A percentile compares a stretch with the other conserved stretches of the same genome.
Evolutionary conservation across 2,888 invertebrate genomes (phyloP).

Genomic region (Pristionchus mayeri): DNA sequence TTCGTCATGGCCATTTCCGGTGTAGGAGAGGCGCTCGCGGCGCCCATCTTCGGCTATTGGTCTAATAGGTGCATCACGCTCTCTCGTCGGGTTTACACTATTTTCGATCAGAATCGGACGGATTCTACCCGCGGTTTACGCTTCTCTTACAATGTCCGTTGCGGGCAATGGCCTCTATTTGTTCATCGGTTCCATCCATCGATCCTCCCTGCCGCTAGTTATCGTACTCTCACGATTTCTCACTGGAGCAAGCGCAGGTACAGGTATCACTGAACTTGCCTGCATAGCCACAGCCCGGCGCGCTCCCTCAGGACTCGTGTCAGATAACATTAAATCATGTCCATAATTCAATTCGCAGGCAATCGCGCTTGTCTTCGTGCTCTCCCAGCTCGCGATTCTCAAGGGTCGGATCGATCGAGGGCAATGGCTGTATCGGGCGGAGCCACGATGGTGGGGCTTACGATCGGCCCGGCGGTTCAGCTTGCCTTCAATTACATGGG

Average conservation of each 20-base stretch:
- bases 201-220: not conserved
- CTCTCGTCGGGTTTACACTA: no score
- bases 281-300: no score
- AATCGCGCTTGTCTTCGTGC: slow-evolving; percentile 59
- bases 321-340: no score
- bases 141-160: not conserved
- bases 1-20: slow-evolving; percentile 57
- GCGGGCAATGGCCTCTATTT: slow-evolving; percentile 22
- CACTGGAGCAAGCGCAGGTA: slow-evolving; percentile 23
- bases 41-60: slow-evolving; percentile 59
- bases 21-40: slow-evolving; percentile 60
- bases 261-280: no score
- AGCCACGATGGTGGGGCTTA: slow-evolving; percentile 60
- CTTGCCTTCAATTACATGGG: slow-evolving; percentile 62
- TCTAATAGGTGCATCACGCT: not conserved
- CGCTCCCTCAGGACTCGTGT: no score
- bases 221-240: slow-evolving; percentile 22
- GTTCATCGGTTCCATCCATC: not conserved
- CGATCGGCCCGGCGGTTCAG: slow-evolving; percentile 55
- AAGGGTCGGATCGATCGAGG: slow-evolving; percentile 55
- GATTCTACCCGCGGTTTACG: slow-evolving; percentile 37
- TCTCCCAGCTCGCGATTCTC: slow-evolving; percentile 54
- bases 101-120: slow-evolving; percentile 44
- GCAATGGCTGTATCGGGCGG: slow-evolving; percentile 61
- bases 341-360: slow-evolving; percentile 51